Evolutionary conservation across 1,140 invertebrate genomes (phyloP), one percentile per base, ranked within the genome.

Genomic region (Steinernema khuongi): DNA sequence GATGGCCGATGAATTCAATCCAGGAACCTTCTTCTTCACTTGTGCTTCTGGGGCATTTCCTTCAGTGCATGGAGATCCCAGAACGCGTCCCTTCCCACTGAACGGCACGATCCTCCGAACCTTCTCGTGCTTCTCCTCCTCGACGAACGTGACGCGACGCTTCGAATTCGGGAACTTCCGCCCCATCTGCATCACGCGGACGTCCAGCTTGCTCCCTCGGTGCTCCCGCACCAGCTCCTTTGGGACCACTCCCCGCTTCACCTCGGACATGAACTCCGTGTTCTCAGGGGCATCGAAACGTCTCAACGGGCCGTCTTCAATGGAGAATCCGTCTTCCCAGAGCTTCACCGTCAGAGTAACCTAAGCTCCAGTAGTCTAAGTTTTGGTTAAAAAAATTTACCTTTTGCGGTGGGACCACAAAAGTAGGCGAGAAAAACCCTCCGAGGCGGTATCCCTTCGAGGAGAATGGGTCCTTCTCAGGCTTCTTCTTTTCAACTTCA

Each of bases 321-420:
- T 89, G 71, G 92, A 94, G 86, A 97, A 98, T 0, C 95, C 95
- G 86, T 94, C 92, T 80, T 91, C 90, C 93, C 94, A 97, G 50
- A 98, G 87, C 81, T 92, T 93, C 60, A 98, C 87, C 11, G 90
- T 90, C 28, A 94, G 91, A 66, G 84, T 80, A 36, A 85, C 81
- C 68, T 69, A 69, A 69, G 41, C 4, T 18, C 14, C 28, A 69
- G 14, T 22, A 33, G 11, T 30, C 4, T 69, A 14, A 29, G 30
- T 18, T 31, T 19, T 4, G n/a, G 7, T 4, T 2, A 69, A 69
- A 33, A 36, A 29, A 33, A 69, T 11, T 67, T 29, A 41, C 50
- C 50, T 60, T 26, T 22, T 60, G 14, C 7, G 50, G 50, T 60
- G 7, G 7, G 14, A 60, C 50, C 14, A 60, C 19, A 22, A 60